These are phyloP conservation scores for Crenichthys baileyi DNA, from an alignment of 2,797 vertebrate species.

Conservation along the genomic window DNA sequence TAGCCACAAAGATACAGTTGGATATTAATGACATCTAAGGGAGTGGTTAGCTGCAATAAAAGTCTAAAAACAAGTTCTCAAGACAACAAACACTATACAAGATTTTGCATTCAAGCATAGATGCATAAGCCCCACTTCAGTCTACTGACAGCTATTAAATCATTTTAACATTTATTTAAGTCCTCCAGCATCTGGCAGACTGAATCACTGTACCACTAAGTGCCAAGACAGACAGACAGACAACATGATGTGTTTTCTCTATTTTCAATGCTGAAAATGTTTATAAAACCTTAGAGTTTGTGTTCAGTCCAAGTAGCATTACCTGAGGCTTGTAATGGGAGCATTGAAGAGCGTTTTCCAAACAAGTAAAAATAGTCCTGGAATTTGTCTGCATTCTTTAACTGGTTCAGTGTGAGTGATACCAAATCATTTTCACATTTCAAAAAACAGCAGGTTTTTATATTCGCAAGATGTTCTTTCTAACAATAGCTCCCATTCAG, in stretches of 20 bases:
- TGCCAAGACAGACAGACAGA: slow-evolving; percentile 61
- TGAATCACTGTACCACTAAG: slow-evolving; percentile 72
- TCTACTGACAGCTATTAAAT: background rate
- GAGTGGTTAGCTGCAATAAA: slow-evolving; percentile 3
- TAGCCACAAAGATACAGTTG: background rate
- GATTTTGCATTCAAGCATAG: background rate
- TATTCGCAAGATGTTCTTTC: slow-evolving; percentile 37
- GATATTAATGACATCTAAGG: slow-evolving; percentile 21
- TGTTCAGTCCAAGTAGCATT: slow-evolving; percentile 69
- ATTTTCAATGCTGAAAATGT: slow-evolving; percentile 66
- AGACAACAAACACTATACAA: background rate
- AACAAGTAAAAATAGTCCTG: slow-evolving; percentile 4
- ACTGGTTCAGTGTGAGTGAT: slow-evolving; percentile 12
- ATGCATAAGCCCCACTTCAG: background rate
- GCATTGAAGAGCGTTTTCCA: slow-evolving; percentile 49
- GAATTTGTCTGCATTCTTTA: slow-evolving; percentile 6
- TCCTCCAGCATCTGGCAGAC: slow-evolving; percentile 60
- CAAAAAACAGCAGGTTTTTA: slow-evolving; percentile 19
- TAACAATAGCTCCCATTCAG: slow-evolving; percentile 68
- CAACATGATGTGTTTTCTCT: slow-evolving; percentile 57
- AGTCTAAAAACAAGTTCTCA: background rate
- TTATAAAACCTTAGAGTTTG: slow-evolving; percentile 65
- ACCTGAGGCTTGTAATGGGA: slow-evolving; percentile 74
- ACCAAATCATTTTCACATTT: slow-evolving; percentile 16
- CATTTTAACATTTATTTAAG: slow-evolving; percentile 11